These are phyloP conservation scores for Tetragnatha versicolor DNA, from an alignment of 1,140 invertebrate species.

Conservation along the genomic window DNA sequence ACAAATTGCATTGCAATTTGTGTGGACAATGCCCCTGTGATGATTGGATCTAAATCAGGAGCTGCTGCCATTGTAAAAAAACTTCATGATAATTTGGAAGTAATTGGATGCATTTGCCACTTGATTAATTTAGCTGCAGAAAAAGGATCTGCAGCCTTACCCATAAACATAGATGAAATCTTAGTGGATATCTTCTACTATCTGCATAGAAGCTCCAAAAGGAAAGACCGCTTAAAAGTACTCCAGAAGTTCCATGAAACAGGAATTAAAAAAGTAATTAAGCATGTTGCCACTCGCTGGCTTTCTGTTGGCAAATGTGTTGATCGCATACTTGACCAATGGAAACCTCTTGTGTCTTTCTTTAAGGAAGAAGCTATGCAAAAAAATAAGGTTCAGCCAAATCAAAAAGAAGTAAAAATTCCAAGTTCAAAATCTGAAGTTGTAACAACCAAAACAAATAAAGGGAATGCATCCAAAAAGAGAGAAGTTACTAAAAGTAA, in stretches of 20 bases:
- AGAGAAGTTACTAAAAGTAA: not conserved
- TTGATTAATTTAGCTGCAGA: conserved; percentile 12
- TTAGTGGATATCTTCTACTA: conserved; percentile 4
- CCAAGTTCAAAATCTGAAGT: not conserved
- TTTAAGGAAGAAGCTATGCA: not conserved
- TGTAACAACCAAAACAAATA: not conserved
- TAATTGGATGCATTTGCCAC: not conserved
- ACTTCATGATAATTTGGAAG: not conserved
- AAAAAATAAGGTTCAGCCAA: not conserved
- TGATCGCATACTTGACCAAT: not conserved
- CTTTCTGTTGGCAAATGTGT: not conserved
- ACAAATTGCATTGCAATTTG: not conserved
- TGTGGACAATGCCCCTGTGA: not conserved
- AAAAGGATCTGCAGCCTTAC: not conserved
- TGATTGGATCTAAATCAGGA: not conserved
- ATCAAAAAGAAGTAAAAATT: not conserved
- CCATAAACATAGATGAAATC: not conserved
- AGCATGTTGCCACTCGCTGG: too few relatives aligned
- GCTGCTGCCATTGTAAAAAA: not conserved
- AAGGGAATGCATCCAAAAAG: not conserved
- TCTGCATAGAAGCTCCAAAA: not conserved
- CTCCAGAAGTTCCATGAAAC: not conserved
- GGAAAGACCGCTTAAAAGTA: too few relatives aligned
- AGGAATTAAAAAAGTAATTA: not conserved
- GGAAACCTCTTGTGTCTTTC: not conserved